Evolutionary conservation across 2,113 vertebrate genomes (phyloP), one percentile per base, ranked within the genome.

Genomic region (Aegotheles bennettii): DNA sequence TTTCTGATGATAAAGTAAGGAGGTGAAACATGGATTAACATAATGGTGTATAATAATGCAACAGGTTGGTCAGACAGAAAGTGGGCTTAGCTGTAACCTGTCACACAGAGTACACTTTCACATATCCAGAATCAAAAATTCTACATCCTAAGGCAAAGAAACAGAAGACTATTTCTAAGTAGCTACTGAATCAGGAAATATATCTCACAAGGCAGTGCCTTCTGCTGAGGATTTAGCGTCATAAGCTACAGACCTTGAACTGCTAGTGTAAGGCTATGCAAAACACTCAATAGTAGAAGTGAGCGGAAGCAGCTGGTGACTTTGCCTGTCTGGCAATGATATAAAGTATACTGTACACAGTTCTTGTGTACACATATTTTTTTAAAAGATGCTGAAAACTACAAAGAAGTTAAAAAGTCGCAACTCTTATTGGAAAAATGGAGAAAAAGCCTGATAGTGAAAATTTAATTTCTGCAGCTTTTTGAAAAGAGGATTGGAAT

Each of bases 401-500:
- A 89, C 17, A 13, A 25, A 91, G 47, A 84, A 35, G 21, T 13
- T 50, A 77, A 70, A 86, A 94, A 75, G 65, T 70, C 69, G 57
- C 0, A 24, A 54, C 10, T 77, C 10, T 43, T 16, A 89, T 0
- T 38, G 56, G 29, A 78, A 93, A 92, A 85, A 50, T 9, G 18
- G 67, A 89, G 47, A 79, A 77, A 65, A 84, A 54, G 17, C 13
- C 33, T 59, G 31, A 84, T 57, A 6, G 2, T 54, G 25, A 67
- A 82, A 82, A 88, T n/a, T n/a, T n/a, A n/a, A n/a, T 82, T 94
- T 95, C 57, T 94, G 56, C 35, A 74, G 35, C 33, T 89, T 87
- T 91, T 40, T 89, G 73, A 75, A 77, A 74, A 63, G 50, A 87
- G 9, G 33, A 67, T 16, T 67, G 23, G 54, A 81, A 20, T 10